Conservation (phyloP, 1,140 invertebrate species). For the Eupristina koningsbergeri region DNA sequence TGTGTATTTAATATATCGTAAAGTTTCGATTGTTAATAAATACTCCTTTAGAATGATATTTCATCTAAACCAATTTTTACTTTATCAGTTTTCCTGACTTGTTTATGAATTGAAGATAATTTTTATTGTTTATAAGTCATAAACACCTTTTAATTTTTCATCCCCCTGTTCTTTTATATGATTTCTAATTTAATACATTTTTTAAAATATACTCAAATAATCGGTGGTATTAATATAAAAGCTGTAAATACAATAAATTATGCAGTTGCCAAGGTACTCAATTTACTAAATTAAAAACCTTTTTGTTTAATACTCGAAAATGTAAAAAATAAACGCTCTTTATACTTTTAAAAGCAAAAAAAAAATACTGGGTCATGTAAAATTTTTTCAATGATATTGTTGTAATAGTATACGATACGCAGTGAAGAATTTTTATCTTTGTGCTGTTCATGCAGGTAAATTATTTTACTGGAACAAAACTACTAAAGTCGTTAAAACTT, state of each 20-base stretch:
- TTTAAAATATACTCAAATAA: no score
- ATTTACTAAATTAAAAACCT: no score
- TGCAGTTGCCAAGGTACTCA: no score
- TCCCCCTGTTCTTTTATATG: no score
- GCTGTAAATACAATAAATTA: no score
- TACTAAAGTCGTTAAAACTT: constrained; percentile 15
- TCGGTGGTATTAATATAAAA: not conserved
- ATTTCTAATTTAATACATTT: no score
- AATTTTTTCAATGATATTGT: not conserved
- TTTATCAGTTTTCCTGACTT: not conserved
- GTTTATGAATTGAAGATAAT: not conserved
- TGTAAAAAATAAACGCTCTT: no score
- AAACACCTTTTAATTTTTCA: no score
- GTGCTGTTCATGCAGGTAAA: not conserved
- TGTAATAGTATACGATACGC: not conserved
- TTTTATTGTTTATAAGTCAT: no score
- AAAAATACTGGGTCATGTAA: not conserved
- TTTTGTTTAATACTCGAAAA: no score
- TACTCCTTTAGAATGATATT: not conserved
- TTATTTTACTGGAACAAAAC: not conserved
- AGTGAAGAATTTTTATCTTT: not conserved
- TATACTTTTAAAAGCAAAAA: no score
- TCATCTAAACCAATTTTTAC: not conserved
- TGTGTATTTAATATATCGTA: not conserved
- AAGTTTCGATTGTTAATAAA: not conserved